These are phyloP conservation scores for Drosophila sucinea DNA, from an alignment of 1,140 invertebrate genomes.

Conservation along the genomic window DNA sequence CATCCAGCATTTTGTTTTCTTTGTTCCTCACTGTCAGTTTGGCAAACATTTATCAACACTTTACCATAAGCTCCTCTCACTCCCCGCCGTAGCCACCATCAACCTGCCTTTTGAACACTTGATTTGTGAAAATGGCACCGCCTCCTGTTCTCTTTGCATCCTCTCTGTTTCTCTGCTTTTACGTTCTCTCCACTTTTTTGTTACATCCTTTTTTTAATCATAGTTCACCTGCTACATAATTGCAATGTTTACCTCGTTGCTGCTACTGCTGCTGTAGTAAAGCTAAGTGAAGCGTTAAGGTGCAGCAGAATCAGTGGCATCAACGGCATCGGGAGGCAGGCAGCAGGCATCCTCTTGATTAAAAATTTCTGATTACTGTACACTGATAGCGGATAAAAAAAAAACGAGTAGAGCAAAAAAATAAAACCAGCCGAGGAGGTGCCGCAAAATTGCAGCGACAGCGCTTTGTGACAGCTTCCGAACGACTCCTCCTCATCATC, in stretches of 20 bases:
- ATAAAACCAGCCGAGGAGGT: slow-evolving; percentile 44
- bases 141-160: slow-evolving; percentile 20
- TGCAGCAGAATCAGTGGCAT: slow-evolving; percentile 33
- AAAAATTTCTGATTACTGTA: slow-evolving; percentile 80
- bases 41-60: slow-evolving; percentile 57
- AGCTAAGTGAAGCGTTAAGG: slow-evolving; percentile 77
- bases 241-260: slow-evolving; percentile 72
- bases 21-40: slow-evolving; percentile 10
- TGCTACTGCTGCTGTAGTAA: slow-evolving; percentile 31
- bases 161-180: neutral
- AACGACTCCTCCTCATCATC: slow-evolving; percentile 23
- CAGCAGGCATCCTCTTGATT: slow-evolving; percentile 63
- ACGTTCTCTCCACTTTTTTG: slow-evolving; percentile 12
- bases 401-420: slow-evolving; percentile 16
- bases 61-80: slow-evolving; percentile 4
- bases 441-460: slow-evolving; percentile 73
- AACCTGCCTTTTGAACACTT: slow-evolving; percentile 56
- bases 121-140: slow-evolving; percentile 65
- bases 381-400: slow-evolving; percentile 57
- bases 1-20: slow-evolving; percentile 9
- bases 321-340: slow-evolving; percentile 42
- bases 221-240: slow-evolving; percentile 74
- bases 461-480: slow-evolving; percentile 66
- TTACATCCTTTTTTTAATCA: slow-evolving; percentile 61
- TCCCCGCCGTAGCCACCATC: slow-evolving; percentile 18